Percentiles rank a stretch among this genome's conserved stretches.
Evolutionary conservation across 2,113 vertebrate species (phyloP).

Genomic region (Ovibos moschatus): DNA sequence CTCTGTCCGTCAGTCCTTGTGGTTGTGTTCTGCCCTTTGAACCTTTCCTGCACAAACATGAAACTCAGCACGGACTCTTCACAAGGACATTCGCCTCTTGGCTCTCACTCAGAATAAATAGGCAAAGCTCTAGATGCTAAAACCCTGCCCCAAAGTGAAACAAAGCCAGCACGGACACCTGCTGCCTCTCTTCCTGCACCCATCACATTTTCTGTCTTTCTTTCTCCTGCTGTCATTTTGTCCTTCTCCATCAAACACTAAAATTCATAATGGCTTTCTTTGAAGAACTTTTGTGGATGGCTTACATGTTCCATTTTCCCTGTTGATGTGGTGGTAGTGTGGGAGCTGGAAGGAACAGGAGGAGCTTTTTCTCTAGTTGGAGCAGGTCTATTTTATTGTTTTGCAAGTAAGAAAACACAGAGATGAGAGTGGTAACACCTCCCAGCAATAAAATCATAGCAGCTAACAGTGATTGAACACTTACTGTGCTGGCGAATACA

Average conservation of each 20-base stretch:
- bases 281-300: neutral
- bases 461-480: neutral
- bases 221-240: neutral
- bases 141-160: neutral
- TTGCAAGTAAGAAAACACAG: neutral
- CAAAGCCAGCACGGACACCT: neutral
- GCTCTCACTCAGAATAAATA: slow-evolving; percentile 26
- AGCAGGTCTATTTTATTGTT: neutral
- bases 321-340: neutral
- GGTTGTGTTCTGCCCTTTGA: neutral
- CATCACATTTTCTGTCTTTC: neutral
- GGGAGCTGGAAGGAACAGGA: neutral
- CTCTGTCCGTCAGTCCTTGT: neutral
- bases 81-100: neutral
- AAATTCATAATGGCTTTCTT: neutral
- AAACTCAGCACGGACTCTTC: neutral
- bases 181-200: neutral
- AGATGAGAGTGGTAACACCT: neutral
- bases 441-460: neutral
- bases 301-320: neutral
- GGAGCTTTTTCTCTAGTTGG: neutral
- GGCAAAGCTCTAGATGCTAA: neutral
- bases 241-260: neutral
- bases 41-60: neutral
- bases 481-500: neutral